Base-by-base conservation (phyloP, 53 echinoderm and acorn worm genomes). In the Temnopleurus reevesii region DNA sequence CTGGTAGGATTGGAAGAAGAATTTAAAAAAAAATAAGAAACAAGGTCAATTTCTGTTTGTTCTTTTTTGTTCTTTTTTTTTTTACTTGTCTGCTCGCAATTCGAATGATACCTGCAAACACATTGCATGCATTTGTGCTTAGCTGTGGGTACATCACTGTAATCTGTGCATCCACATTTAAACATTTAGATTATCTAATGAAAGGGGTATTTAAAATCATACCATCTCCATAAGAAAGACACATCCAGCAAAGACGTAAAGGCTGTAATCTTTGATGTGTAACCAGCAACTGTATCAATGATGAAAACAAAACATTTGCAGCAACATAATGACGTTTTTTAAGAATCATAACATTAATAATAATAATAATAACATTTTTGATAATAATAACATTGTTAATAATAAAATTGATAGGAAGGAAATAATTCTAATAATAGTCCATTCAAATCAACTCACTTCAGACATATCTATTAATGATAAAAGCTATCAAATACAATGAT, bases 221-320 rank as follows among this genome's bases (percentile, higher is more conserved):
- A 95, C 95, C 89, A 60, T 43, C 29, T 91, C 86, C 13, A 91
- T 89, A 19, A 86, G 66, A 46, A 88, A 76, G 12, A 95, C 93
- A 9, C 87, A 90, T 18, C 86, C 86, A 12, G 92, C 91, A 76
- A 95, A 95, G 25, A 93, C 91, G 90, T 87, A 95, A 15, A 91
- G 90, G 24, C 84, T 89, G 38, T 89, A 66, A 13, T 91, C 80
- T 12, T 86, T 66, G 9, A 49, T 55, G 9, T 76, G 90, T 34
- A 95, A 76, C 93, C 93, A 95, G 76, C 95, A 95, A 45, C 93
- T 93, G n/a, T n/a, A n/a, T n/a, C n/a, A n/a, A n/a, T n/a, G n/a
- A n/a, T 71, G 41, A 19, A 23, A 26, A 15, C 1, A 38, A 12
- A 71, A 71, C 2, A 71, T 5, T 36, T 9, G 49, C 23, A 9